Conservation (phyloP, 2,113 vertebrate genomes). For the Eolophus roseicapilla region DNA sequence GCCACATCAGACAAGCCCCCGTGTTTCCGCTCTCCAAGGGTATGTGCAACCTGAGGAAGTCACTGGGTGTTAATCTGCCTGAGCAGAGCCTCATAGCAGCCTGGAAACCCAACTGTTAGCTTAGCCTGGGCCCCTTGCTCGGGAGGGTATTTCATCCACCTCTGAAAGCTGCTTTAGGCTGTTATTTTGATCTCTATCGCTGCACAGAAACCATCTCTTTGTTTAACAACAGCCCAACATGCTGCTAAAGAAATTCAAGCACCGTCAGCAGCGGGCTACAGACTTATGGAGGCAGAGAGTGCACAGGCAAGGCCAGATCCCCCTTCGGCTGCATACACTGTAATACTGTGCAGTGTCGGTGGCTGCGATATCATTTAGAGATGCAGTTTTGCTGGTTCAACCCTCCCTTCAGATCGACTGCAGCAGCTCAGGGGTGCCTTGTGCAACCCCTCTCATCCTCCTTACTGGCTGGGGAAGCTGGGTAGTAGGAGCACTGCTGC, state of each 20-base stretch:
- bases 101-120: neutral
- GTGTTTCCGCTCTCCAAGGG: neutral
- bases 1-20: neutral
- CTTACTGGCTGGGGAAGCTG: neutral
- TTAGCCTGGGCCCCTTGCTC: neutral
- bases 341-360: rapidly evolving
- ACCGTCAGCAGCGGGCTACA: neutral
- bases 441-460: neutral
- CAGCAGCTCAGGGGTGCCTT: neutral
- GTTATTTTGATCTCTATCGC: neutral
- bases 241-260: neutral
- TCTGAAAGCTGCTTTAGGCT: neutral
- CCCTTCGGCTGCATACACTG: rapidly evolving
- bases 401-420: rapidly evolving
- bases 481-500: neutral
- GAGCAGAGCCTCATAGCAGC: neutral
- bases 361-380: neutral
- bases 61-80: neutral
- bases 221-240: neutral
- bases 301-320: neutral
- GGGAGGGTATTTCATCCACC: neutral
- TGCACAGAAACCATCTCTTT: neutral
- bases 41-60: neutral
- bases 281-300: rapidly evolving
- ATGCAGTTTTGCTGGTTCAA: neutral